Conservation (phyloP, 2,888 invertebrate species). For the Mesoligia furuncula region DNA sequence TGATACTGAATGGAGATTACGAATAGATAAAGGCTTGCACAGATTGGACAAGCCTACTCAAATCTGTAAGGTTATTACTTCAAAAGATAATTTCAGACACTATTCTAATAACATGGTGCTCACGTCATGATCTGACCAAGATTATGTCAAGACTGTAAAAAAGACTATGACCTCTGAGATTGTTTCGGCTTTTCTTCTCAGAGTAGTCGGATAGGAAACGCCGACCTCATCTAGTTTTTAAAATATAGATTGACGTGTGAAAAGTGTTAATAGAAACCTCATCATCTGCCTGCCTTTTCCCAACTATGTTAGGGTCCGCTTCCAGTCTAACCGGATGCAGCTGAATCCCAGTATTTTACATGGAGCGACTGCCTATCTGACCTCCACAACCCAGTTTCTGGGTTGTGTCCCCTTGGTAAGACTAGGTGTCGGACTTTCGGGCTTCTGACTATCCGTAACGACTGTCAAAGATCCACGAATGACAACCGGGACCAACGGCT, state of each 20-base stretch:
- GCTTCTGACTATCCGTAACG: too few relatives aligned
- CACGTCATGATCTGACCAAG: not conserved
- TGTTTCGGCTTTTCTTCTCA: not conserved
- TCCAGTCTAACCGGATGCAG: too few relatives aligned
- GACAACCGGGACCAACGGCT: too few relatives aligned
- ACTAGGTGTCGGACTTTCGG: too few relatives aligned
- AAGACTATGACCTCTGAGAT: not conserved
- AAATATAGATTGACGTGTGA: not conserved
- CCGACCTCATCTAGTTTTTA: not conserved
- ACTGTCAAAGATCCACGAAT: too few relatives aligned
- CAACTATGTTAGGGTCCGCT: too few relatives aligned
- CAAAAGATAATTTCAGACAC: not conserved
- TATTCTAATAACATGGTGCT: not conserved
- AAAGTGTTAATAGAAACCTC: not conserved
- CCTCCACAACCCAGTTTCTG: too few relatives aligned
- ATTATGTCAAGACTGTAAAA: not conserved
- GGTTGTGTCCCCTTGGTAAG: too few relatives aligned
- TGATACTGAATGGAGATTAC: not conserved
- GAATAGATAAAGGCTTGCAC: not conserved
- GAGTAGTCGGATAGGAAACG: not conserved
- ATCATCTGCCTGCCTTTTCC: too few relatives aligned
- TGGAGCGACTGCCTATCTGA: too few relatives aligned
- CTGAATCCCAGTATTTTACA: too few relatives aligned
- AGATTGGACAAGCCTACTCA: too few relatives aligned
- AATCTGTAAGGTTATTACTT: not conserved